Base-by-base conservation (phyloP, 2,113 vertebrate genomes). In the Muntiacus muntjak region DNA sequence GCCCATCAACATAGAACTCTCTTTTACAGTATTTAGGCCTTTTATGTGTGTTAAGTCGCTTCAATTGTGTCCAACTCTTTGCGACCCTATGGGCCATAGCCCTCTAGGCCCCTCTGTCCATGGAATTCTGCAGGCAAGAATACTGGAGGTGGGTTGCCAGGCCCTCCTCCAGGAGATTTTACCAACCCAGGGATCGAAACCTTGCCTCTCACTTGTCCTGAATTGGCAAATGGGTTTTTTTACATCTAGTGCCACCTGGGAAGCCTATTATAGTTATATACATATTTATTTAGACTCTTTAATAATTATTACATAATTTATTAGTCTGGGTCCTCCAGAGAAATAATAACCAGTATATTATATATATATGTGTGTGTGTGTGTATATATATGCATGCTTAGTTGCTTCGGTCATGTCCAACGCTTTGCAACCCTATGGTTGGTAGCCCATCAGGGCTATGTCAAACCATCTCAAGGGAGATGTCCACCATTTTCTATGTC, bases 41-140 rank as follows among this genome's bases (percentile, higher is more conserved):
- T 81, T n/a, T 52, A 43, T 74, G 21, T 0, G 0, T 40, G 19
- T n/a, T 36, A 71, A 6, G 67, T 71, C 5, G 0, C 36, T 74
- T 74, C 71, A 25, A 36, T 43, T 23, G 36, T 74, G 6, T 74
- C 36, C 71, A 13, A 43, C 12, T 74, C 21, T 74, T 74, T 1
- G 0, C 1, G 12, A 40, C 11, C 0, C 36, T 25, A 40, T 40
- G 11, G 67, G 21, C 67, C 40, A 25, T 40, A 74, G 67, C 11
- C 36, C 11, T 12, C 36, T 25, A 74, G 67, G 36, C 21, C 25
- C 67, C 67, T 74, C 2, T 40, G 67, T 74, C 21, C 2, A 25
- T 74, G 36, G 21, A 25, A 26, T 74, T 74, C 36, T 43, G 21
- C 21, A 74, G 12, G 36, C 36, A 74, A 43, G 36, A 74, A 74